A percentile compares a stretch with the other conserved stretches of the same genome.
Conservation (phyloP, 2,888 invertebrate genomes). For the Hirtodrosophila duncani region DNA sequence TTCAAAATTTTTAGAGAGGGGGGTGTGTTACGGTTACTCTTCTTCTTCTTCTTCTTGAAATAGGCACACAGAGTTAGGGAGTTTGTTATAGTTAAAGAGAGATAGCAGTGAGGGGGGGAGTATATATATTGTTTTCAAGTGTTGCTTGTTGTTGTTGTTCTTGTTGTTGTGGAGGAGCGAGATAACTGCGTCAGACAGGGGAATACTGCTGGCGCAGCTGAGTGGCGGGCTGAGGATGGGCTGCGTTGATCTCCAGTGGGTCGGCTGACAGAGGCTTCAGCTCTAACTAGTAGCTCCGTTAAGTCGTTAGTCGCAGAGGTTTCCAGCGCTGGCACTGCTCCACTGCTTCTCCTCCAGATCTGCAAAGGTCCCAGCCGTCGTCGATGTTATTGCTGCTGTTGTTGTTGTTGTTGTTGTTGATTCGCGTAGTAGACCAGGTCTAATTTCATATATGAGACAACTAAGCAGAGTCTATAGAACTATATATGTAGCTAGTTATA, state of each 20-base stretch:
- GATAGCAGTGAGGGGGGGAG: conserved; percentile 29
- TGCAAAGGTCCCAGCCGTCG: conserved; percentile 4
- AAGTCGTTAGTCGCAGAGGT: conserved; percentile 48
- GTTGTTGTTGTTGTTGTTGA: conserved; percentile 16
- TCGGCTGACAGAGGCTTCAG: too few species aligned
- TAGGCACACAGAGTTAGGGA: too few species aligned
- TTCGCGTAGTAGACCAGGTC: too few species aligned
- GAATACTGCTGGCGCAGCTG: conserved; percentile 57
- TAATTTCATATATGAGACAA: too few species aligned
- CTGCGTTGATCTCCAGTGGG: conserved; percentile 70
- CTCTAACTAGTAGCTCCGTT: conserved; percentile 61
- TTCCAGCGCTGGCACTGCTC: conserved; percentile 4
- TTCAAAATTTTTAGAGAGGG: too few species aligned
- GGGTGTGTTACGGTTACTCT: too few species aligned
- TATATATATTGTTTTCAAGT: conserved; percentile 24
- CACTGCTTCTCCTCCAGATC: not conserved
- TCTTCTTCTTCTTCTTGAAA: too few species aligned
- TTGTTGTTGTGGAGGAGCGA: conserved; percentile 16
- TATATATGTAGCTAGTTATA: too few species aligned
- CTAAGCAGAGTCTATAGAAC: too few species aligned
- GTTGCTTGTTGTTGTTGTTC: conserved; percentile 37
- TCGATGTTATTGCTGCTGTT: conserved; percentile 8
- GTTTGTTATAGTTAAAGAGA: conserved; percentile 10
- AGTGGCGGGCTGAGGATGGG: conserved; percentile 72
- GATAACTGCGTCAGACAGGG: conserved; percentile 62